phyloP scores from a whole-genome alignment of 2,888 invertebrate species.

The Drosophila aldrichi region DNA sequence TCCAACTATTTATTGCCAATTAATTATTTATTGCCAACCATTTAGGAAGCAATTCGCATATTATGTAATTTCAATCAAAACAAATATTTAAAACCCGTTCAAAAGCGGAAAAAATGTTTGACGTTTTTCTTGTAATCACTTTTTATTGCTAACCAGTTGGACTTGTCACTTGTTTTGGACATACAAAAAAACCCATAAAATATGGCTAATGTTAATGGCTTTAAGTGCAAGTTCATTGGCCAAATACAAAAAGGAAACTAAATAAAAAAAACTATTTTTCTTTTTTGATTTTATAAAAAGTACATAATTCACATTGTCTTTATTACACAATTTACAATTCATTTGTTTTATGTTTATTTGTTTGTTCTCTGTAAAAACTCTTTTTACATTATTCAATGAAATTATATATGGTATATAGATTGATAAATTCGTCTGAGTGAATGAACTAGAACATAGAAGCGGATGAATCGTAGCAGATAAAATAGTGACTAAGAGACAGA shows the following conservation, averaged over 20 bases:
- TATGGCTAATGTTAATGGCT: constrained; percentile 21
- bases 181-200: constrained; percentile 37
- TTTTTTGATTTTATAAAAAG: constrained; percentile 74
- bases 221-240: constrained; percentile 69
- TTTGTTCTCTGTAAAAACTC: constrained; percentile 62
- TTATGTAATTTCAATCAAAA: constrained; percentile 64
- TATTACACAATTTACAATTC: constrained; percentile 73
- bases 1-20: constrained; percentile 33
- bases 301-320: constrained; percentile 71
- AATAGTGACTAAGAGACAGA: constrained; percentile 64
- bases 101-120: constrained; percentile 57
- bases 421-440: constrained; percentile 71
- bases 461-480: constrained; percentile 47
- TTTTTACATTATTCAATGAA: constrained; percentile 53
- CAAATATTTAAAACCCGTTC: constrained; percentile 52
- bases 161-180: constrained; percentile 43
- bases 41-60: constrained; percentile 61
- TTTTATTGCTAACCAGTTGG: constrained; percentile 65
- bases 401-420: constrained; percentile 49
- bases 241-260: neutral
- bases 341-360: constrained; percentile 33
- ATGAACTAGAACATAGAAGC: constrained; percentile 52
- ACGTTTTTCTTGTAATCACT: constrained; percentile 43
- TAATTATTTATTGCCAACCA: constrained; percentile 29
- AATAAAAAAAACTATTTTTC: neutral